Evolutionary conservation across 1,140 invertebrate genomes (phyloP), one percentile per base, ranked within the genome.

Genomic region (Papilio polytes): DNA sequence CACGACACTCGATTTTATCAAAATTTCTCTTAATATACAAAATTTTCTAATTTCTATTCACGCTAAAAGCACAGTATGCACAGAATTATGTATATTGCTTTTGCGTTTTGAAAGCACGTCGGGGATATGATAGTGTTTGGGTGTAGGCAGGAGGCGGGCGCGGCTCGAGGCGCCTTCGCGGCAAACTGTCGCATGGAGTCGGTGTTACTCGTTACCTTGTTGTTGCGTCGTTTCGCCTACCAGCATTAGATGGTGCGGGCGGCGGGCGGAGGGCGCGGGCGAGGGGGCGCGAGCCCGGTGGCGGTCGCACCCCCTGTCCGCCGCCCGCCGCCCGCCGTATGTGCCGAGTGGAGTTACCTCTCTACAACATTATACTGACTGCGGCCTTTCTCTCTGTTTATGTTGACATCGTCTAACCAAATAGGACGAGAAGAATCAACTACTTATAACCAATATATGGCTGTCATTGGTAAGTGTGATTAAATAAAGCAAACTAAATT

Each of bases 381-480:
- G 96, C 95, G 93, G 93, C 95, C 95, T 95, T 96, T 96, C 95
- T 96, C 96, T 96, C 94, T 96, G 95, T 96, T 96, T 96, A 96
- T 96, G 95, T 96, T 96, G 95, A 96, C 94, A 92, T 93, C 94
- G 95, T 95, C 94, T 95, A 94, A 94, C 92, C 92, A 89, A 97
- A 95, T 97, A 97, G 97, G 97, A 97, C 96, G 97, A 97, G 96
- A 97, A 97, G 96, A 97, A 97, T 96, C 97, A 97, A 96, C 96
- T 97, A 95, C 97, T 97, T 95, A 97, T 97, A 95, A 97, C 97
- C 95, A 97, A 97, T 96, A 97, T 97, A 96, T 97, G 97, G 97
- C 96, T 97, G 95, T 97, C 97, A 95, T 96, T 97, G 97, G 97
- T 98, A 97, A 97, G 97, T 97, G 96, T 96, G 90, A 96, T 96